phyloP scores from a whole-genome alignment of 2,888 invertebrate species.

The Serrognathus titanus region DNA sequence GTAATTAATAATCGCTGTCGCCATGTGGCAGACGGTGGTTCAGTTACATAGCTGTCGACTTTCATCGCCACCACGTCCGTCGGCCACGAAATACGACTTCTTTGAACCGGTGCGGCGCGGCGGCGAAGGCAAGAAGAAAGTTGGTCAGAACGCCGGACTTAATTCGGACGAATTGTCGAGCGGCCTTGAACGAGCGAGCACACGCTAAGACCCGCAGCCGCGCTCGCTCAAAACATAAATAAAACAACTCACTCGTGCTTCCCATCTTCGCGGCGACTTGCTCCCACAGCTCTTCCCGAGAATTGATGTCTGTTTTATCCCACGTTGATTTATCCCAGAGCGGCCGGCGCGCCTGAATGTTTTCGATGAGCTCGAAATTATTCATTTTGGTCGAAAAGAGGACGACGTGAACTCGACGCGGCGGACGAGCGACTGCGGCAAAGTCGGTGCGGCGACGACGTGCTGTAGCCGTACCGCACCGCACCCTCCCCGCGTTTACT shows the following conservation, averaged over 20 bases:
- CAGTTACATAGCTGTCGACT: too few relatives aligned
- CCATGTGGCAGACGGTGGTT: too few relatives aligned
- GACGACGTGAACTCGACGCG: slow-evolving; percentile 21
- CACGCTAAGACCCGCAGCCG: too few relatives aligned
- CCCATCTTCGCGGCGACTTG: slow-evolving; percentile 31
- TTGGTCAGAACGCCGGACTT: too few relatives aligned
- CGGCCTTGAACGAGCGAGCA: too few relatives aligned
- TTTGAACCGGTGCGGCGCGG: too few relatives aligned
- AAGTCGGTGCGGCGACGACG: slow-evolving; percentile 22
- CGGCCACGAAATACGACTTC: too few relatives aligned
- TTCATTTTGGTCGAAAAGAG: slow-evolving; percentile 22
- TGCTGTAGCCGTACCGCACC: slow-evolving; percentile 19
- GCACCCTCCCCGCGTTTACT: slow-evolving; percentile 15
- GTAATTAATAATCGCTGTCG: too few relatives aligned
- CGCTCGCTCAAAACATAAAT: too few relatives aligned
- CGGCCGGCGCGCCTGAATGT: slow-evolving; percentile 24
- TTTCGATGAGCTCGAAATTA: slow-evolving; percentile 29
- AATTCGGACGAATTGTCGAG: too few relatives aligned
- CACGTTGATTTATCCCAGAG: slow-evolving; percentile 28
- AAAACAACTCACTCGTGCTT: slow-evolving; percentile 25
- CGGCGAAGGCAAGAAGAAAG: too few relatives aligned
- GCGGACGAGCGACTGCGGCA: slow-evolving; percentile 30
- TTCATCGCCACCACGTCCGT: too few relatives aligned
- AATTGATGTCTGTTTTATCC: slow-evolving; percentile 26
- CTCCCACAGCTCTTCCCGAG: slow-evolving; percentile 38